Base-by-base conservation (phyloP, 2,888 invertebrate genomes). In the Coremacera marginata region DNA sequence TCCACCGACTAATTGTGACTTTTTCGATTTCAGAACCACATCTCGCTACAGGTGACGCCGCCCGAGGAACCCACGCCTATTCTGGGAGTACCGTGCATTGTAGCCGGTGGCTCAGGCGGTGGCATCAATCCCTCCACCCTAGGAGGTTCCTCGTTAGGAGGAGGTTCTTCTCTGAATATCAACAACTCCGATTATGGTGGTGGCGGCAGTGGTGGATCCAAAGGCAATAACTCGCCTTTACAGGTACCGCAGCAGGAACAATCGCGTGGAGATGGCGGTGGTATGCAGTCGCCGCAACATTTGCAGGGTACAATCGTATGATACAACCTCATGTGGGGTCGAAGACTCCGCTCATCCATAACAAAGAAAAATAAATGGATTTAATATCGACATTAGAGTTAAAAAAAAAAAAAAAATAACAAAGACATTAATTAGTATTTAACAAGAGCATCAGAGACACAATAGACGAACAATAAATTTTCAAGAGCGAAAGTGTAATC, bases 271-370 rank as follows among this genome's bases (percentile, higher is more conserved):
- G 81, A 81, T 78, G 86, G 90, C 49, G 90, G 90, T 76, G 77
- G 86, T 62, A 82, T 80, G 80, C 86, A 86, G 81, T 90, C 86
- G 79, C 90, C 94, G 22, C 94, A 94, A 87, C 94, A 95, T 86
- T 90, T 95, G 80, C 96, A 96, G 90, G 96, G 96, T 83, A 96
- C 96, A 87, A 95, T 96, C 90, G 96, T 96, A 95, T 96, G 95
- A 96, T 96, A 96, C 92, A 94, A 95, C 93, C 94, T 95, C 81
- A 95, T 95, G 95, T 95, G 95, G 95, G 95, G 95, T 92, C 94
- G 95, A 90, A 93, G 95, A 91, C 92, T 94, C 90, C 93, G 94
- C 91, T 94, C 94, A 90, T 93, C 94, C 83, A 90, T 92, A 85
- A 92, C 94, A 89, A 88, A 84, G 80, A 94, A 92, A 90, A 92